Evolutionary conservation across 2,113 vertebrate genomes (phyloP).

Genomic region (Thamnaconus septentrionalis): DNA sequence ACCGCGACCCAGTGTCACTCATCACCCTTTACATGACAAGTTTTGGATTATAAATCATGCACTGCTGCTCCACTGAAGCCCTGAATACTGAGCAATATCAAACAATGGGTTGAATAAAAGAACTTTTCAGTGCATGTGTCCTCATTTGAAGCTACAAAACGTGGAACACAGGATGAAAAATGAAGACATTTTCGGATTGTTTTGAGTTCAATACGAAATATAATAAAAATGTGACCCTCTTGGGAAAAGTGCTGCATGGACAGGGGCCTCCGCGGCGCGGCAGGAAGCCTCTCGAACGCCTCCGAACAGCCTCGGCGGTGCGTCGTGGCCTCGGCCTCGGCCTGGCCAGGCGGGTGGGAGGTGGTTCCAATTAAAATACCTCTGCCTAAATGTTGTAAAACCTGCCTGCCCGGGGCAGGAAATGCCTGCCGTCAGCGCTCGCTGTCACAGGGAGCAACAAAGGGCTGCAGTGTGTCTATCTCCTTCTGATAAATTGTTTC

Average conservation of each 20-base stretch:
- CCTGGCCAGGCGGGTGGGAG: constrained; percentile 30
- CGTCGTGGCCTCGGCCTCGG: constrained; percentile 38
- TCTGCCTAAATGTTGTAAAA: constrained; percentile 69
- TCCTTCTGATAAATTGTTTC: constrained; percentile 69
- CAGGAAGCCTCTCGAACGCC: constrained; percentile 34
- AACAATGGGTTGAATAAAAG: too few relatives aligned
- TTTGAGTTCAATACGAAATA: constrained; percentile 38
- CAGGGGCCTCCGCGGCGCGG: constrained; percentile 27
- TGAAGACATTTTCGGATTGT: constrained; percentile 16
- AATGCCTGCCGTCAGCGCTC: constrained; percentile 58
- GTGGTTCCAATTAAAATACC: constrained; percentile 76
- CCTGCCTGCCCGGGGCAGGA: constrained; percentile 61
- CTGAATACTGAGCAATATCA: too few relatives aligned
- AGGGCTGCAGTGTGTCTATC: constrained; percentile 65
- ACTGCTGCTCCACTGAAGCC: too few relatives aligned
- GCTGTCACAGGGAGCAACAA: constrained; percentile 66
- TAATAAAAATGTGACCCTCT: constrained; percentile 15
- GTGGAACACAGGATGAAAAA: background rate
- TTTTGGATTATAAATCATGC: too few relatives aligned
- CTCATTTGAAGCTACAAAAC: background rate
- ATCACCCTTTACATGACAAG: too few relatives aligned
- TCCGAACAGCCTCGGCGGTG: constrained; percentile 39
- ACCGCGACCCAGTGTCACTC: too few relatives aligned
- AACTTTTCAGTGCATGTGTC: too few relatives aligned
- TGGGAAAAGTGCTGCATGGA: constrained; percentile 21